These are phyloP conservation scores for Drosophila murphyi DNA, from an alignment of 1,140 invertebrate species.

Conservation along the genomic window DNA sequence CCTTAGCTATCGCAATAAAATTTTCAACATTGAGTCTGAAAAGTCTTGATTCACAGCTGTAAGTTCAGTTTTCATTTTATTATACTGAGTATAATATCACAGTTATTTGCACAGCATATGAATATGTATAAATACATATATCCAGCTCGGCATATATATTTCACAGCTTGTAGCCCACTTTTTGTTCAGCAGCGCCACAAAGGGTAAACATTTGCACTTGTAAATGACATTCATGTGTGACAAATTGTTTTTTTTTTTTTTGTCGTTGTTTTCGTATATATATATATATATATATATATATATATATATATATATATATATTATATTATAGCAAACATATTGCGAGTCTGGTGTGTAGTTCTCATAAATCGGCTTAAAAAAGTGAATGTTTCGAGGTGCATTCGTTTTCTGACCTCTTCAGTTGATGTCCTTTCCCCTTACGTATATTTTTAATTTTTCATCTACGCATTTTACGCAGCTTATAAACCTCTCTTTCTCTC, in stretches of 20 bases:
- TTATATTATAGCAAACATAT: slow-evolving; percentile 70
- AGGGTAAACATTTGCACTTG: slow-evolving; percentile 79
- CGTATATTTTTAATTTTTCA: slow-evolving; percentile 48
- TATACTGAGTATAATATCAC: background rate
- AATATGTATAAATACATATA: slow-evolving; percentile 43
- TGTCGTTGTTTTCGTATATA: background rate
- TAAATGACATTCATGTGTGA: slow-evolving; percentile 77
- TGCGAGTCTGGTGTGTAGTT: slow-evolving; percentile 67
- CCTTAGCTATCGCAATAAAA: no score
- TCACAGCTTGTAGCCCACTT: slow-evolving; percentile 60
- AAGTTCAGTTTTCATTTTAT: no score
- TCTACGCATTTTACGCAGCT: slow-evolving; percentile 69
- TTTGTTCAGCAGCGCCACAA: slow-evolving; percentile 51
- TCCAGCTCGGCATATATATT: slow-evolving; percentile 55
- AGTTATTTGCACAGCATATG: slow-evolving; percentile 28
- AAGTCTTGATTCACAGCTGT: no score
- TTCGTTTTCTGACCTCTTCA: slow-evolving; percentile 47
- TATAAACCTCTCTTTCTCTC: slow-evolving; percentile 29
- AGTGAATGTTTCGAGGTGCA: slow-evolving; percentile 42
- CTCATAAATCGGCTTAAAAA: slow-evolving; percentile 81
- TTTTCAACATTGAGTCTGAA: no score
- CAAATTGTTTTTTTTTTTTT: slow-evolving; percentile 16
- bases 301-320: no score
- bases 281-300: background rate
- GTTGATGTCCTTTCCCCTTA: background rate